Conservation (phyloP, 2,113 vertebrate genomes). For the Dolichotis patagonum region DNA sequence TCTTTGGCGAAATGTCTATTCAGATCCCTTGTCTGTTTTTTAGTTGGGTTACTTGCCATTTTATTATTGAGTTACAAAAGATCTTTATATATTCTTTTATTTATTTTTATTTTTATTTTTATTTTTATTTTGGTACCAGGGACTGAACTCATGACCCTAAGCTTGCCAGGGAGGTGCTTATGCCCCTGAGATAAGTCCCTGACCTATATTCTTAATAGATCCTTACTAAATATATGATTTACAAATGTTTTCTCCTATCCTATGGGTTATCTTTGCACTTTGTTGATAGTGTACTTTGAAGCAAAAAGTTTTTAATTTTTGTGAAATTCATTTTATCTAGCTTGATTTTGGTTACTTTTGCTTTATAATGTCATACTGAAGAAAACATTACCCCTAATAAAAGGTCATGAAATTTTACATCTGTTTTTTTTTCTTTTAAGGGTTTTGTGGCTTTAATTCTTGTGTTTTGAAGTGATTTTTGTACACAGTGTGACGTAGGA, state of each 20-base stretch:
- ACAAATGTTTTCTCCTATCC: not conserved
- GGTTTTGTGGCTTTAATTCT: not conserved
- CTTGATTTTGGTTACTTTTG: constrained; percentile 23
- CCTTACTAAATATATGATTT: not conserved
- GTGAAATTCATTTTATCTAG: not conserved
- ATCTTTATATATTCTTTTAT: not conserved
- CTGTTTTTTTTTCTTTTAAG: not conserved
- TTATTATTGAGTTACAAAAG: not conserved
- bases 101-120: no score
- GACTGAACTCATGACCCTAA: no score
- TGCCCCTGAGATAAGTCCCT: no score
- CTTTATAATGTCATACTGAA: not conserved
- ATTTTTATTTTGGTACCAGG: no score
- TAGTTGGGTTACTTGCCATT: not conserved
- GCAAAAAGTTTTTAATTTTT: not conserved
- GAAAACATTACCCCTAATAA: not conserved
- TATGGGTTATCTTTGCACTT: not conserved
- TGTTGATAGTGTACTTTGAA: not conserved
- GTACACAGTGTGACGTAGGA: not conserved
- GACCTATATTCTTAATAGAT: not conserved
- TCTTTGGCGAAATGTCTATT: not conserved
- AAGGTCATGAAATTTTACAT: no score
- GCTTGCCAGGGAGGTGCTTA: no score
- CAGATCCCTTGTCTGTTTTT: not conserved
- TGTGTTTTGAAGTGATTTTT: constrained; percentile 19